These are phyloP conservation scores for Bombycilla garrulus DNA, from an alignment of 2,113 vertebrate genomes.

Conservation along the genomic window DNA sequence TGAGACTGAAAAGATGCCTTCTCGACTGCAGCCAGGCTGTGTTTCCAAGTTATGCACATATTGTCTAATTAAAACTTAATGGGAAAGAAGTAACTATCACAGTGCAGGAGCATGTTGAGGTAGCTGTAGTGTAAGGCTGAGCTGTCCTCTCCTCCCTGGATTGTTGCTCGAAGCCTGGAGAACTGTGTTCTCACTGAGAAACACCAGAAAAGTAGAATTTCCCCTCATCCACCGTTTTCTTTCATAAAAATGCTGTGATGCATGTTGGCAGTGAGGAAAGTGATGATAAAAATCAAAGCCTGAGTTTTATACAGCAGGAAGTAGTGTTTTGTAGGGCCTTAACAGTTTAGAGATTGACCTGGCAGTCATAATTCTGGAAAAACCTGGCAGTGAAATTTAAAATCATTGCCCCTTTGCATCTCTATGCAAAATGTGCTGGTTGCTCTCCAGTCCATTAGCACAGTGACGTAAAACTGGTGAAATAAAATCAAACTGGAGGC, in stretches of 20 bases:
- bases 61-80: not conserved
- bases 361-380: not conserved
- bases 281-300: not conserved
- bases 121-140: not conserved
- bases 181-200: not conserved
- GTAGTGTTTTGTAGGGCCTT: not conserved
- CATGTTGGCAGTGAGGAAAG: not conserved
- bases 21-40: not conserved
- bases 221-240: not conserved
- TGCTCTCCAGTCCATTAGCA: not conserved
- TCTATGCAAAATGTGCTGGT: not conserved
- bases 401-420: not conserved
- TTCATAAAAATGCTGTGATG: not conserved
- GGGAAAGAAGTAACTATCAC: not conserved
- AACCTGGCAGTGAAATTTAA: slow-evolving; percentile 3
- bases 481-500: not conserved
- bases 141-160: not conserved
- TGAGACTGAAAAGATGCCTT: not conserved
- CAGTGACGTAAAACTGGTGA: not conserved
- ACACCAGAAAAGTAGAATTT: not conserved
- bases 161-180: not conserved
- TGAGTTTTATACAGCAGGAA: not conserved
- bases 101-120: not conserved
- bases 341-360: slow-evolving; percentile 7
- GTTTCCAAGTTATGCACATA: not conserved